A percentile compares a stretch with the other conserved stretches of the same genome.
Conservation (phyloP, 2,113 vertebrate genomes). For the Jaculus jaculus region DNA sequence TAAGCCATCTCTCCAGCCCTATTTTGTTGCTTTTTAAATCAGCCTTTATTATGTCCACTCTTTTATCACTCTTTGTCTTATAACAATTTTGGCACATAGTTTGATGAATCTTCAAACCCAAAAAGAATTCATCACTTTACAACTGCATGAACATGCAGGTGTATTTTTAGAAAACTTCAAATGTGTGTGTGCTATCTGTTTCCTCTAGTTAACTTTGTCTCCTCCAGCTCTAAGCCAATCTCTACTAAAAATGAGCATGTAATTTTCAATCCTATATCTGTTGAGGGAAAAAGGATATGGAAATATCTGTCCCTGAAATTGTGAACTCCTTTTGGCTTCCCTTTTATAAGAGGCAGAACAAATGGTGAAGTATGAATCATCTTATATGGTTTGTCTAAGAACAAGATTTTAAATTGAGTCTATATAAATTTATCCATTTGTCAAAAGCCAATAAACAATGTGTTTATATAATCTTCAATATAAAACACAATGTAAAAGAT, state of each 20-base stretch:
- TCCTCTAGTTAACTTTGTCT: slow-evolving; percentile 39
- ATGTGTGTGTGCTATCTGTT: background rate
- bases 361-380: slow-evolving; percentile 64
- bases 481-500: background rate
- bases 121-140: background rate
- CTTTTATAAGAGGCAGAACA: slow-evolving; percentile 46
- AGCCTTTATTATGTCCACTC: background rate
- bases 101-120: slow-evolving; percentile 19
- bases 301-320: slow-evolving; percentile 58
- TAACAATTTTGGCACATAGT: background rate
- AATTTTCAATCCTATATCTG: slow-evolving; percentile 35
- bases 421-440: background rate
- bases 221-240: background rate
- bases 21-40: background rate
- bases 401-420: slow-evolving; percentile 17
- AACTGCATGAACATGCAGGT: background rate
- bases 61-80: background rate
- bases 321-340: slow-evolving; percentile 47
- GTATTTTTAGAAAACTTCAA: slow-evolving; percentile 20
- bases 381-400: slow-evolving; percentile 45
- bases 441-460: background rate
- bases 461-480: background rate
- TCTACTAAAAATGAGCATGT: slow-evolving; percentile 53
- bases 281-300: background rate
- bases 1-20: too few relatives aligned